Evolutionary conservation across 2,113 vertebrate species (phyloP).

Genomic region (Echinops telfairi): DNA sequence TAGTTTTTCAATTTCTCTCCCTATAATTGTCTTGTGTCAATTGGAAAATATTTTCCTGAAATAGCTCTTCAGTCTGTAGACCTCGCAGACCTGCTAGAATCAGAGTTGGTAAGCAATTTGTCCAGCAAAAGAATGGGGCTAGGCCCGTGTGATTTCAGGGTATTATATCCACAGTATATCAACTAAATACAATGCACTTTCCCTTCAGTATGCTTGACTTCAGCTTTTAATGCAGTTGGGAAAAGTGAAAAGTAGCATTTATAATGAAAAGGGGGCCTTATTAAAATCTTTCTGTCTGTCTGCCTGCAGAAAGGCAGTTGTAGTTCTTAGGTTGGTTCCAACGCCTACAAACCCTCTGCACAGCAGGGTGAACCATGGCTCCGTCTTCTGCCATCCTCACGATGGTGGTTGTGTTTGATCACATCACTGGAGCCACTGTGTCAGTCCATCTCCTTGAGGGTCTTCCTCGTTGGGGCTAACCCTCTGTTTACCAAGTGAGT

Average conservation of each 20-base stretch:
- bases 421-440: neutral
- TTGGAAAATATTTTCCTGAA: conserved; percentile 58
- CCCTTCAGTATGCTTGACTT: conserved; percentile 18
- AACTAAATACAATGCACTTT: neutral
- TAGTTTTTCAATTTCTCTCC: neutral
- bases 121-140: neutral
- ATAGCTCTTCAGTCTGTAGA: conserved; percentile 27
- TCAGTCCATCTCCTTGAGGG: neutral
- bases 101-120: conserved; percentile 5
- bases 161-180: no score
- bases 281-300: neutral
- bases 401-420: neutral
- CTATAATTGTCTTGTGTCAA: conserved; percentile 19
- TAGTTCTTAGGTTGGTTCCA: neutral
- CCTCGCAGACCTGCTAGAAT: neutral
- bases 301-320: neutral
- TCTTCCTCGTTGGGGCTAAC: neutral
- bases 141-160: neutral
- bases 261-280: neutral
- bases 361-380: neutral
- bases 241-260: conserved; percentile 14
- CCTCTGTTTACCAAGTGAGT: neutral
- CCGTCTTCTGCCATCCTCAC: neutral
- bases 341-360: neutral
- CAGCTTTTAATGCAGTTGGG: neutral